These are phyloP conservation scores for Dendrocopos noguchii DNA, from an alignment of 2,113 vertebrate genomes.

Conservation along the genomic window DNA sequence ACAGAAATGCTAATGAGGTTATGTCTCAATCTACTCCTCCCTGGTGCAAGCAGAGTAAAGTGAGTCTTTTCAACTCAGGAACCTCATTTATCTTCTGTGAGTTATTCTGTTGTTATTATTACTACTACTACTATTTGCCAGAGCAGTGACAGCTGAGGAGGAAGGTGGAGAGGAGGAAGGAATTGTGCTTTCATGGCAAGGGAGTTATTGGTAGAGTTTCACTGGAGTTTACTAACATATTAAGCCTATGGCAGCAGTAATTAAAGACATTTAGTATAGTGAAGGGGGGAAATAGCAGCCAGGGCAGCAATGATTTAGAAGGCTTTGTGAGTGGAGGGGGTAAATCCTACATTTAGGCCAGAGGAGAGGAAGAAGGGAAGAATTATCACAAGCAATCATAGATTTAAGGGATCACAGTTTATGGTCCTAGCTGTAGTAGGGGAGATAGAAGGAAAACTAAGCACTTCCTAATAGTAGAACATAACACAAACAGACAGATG, in stretches of 20 bases:
- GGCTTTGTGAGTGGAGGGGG: background rate
- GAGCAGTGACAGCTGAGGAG: background rate
- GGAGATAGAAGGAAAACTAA: background rate
- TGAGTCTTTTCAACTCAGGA: background rate
- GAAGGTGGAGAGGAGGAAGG: background rate
- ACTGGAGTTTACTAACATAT: background rate
- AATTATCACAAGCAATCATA: background rate
- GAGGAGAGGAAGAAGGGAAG: background rate
- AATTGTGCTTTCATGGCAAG: background rate
- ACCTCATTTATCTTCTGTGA: background rate
- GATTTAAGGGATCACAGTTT: background rate
- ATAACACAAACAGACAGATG: background rate
- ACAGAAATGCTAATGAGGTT: slow-evolving; percentile 30
- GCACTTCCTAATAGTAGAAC: background rate
- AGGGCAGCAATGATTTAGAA: background rate
- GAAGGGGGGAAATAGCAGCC: background rate
- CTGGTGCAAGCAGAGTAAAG: background rate
- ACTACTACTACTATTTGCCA: background rate
- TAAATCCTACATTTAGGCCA: background rate
- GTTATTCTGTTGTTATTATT: background rate
- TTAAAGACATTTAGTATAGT: background rate
- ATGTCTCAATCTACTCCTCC: slow-evolving; percentile 37
- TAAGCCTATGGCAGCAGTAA: background rate
- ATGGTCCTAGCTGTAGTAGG: background rate
- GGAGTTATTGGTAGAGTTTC: background rate